Conservation (phyloP, 1,140 invertebrate genomes). For the Holcopasites calliopsidis region DNA sequence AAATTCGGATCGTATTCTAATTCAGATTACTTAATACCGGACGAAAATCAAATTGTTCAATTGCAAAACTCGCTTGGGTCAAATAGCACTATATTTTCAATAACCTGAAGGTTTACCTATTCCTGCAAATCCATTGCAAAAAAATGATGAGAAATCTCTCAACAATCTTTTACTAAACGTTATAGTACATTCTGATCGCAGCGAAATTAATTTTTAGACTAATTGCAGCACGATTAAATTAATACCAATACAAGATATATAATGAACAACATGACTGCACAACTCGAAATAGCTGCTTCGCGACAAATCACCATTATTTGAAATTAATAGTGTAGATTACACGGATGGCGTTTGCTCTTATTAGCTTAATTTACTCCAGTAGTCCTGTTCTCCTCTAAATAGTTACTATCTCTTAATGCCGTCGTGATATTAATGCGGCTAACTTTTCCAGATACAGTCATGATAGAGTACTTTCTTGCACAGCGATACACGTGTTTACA, state of each 20-base stretch:
- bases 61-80: no score
- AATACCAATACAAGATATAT: no score
- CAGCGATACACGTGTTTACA: slow-evolving; percentile 36
- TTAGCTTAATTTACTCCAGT: slow-evolving; percentile 15
- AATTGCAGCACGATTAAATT: no score
- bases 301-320: background rate
- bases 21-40: background rate
- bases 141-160: no score
- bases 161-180: no score
- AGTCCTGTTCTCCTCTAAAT: slow-evolving; percentile 14
- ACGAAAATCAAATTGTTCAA: no score
- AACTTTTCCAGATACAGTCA: slow-evolving; percentile 27
- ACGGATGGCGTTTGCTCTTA: slow-evolving; percentile 26
- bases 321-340: slow-evolving; percentile 16
- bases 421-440: slow-evolving; percentile 24
- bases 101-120: no score
- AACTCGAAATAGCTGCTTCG: background rate
- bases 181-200: no score
- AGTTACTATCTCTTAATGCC: slow-evolving; percentile 24
- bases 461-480: slow-evolving; percentile 25
- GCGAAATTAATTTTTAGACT: no score
- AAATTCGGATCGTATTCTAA: no score
- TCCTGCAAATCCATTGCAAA: no score
- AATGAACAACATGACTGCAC: background rate
- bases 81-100: no score